phyloP scores from a whole-genome alignment of 1,140 invertebrate genomes.

The Drosophila nannoptera region DNA sequence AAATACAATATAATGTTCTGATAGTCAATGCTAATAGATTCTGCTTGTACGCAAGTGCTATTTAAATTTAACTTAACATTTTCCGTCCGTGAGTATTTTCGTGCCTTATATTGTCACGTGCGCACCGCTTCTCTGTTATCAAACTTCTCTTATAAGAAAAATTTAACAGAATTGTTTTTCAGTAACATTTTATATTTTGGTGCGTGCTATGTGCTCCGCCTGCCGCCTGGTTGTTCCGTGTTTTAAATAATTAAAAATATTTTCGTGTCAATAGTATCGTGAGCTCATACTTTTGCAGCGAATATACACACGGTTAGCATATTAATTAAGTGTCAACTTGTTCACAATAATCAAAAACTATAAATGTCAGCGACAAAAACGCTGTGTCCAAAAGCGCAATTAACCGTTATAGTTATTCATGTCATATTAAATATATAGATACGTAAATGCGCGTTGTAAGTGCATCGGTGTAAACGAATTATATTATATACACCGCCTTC shows the following conservation, averaged over 20 bases:
- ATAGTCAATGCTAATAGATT: too few relatives aligned
- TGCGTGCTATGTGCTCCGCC: conserved; percentile 33
- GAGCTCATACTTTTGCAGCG: conserved; percentile 17
- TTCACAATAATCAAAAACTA: conserved; percentile 13
- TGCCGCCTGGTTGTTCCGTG: conserved; percentile 27
- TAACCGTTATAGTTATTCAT: conserved; percentile 45
- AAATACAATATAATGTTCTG: too few relatives aligned
- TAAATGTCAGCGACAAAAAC: conserved; percentile 6
- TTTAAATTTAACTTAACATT: not conserved
- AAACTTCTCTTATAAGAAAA: conserved; percentile 40
- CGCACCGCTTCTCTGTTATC: conserved; percentile 28
- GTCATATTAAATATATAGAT: conserved; percentile 18
- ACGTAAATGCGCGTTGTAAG: conserved; percentile 8
- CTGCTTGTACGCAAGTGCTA: not conserved
- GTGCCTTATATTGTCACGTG: conserved; percentile 15
- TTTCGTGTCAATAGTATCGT: conserved; percentile 16
- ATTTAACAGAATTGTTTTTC: conserved; percentile 36
- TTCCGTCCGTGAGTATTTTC: not conserved
- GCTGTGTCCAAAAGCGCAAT: conserved; percentile 36
- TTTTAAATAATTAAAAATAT: conserved; percentile 37
- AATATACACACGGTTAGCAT: conserved; percentile 18
- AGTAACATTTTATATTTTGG: conserved; percentile 45
- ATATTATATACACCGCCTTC: conserved; percentile 27
- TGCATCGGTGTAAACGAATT: conserved; percentile 24
- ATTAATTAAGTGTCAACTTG: conserved; percentile 43